Evolutionary conservation across 2,113 vertebrate genomes (phyloP).

Genomic region (Megaleporinus macrocephalus): DNA sequence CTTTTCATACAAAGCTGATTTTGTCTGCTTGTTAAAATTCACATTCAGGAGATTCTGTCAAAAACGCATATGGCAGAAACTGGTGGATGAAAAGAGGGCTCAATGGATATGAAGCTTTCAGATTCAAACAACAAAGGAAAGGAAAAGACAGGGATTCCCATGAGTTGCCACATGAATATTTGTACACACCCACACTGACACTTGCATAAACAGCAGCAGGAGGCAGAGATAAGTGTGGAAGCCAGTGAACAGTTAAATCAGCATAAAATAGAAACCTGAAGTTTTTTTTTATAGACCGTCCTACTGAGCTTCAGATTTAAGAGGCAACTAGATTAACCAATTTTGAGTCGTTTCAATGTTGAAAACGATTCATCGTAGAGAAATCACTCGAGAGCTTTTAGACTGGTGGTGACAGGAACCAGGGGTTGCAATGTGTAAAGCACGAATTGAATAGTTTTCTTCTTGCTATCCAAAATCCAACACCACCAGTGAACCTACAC

Average conservation of each 20-base stretch:
- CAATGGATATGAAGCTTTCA: conserved; percentile 1
- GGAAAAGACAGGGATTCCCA: neutral
- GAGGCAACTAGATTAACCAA: neutral
- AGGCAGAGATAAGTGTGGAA: neutral
- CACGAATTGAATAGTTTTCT: no score
- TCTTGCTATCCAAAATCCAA: no score
- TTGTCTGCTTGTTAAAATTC: neutral
- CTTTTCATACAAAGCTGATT: neutral
- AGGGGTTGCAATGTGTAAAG: no score
- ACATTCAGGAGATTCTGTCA: neutral
- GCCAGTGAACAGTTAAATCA: neutral
- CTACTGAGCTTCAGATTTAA: neutral
- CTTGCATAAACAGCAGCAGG: neutral
- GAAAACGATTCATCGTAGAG: no score
- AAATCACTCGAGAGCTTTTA: no score
- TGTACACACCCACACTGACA: neutral
- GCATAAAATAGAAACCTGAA: neutral
- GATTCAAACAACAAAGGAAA: neutral
- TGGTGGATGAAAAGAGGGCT: neutral
- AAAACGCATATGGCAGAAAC: neutral
- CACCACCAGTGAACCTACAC: no score
- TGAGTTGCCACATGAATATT: neutral
- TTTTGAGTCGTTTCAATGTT: no score
- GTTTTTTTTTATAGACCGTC: neutral
- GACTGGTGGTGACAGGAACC: no score